These are phyloP conservation scores for Cantharis flavilabris DNA, from an alignment of 2,888 invertebrate genomes.

Conservation along the genomic window DNA sequence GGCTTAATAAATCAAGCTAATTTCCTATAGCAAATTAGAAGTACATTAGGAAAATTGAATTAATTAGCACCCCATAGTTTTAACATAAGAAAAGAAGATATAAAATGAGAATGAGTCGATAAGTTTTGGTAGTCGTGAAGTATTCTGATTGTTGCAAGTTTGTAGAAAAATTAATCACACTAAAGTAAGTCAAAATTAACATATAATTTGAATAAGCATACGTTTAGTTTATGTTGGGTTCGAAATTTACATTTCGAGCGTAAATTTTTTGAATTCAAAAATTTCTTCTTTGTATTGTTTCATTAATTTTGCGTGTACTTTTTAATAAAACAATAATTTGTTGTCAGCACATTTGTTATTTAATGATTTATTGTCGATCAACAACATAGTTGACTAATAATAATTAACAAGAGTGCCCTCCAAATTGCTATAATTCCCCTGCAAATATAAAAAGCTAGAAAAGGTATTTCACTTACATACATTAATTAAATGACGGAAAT, in stretches of 20 bases:
- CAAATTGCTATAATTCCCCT: conserved; percentile 1
- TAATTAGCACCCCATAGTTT: conserved; percentile 8
- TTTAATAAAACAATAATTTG: too few species aligned
- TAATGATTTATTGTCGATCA: too few species aligned
- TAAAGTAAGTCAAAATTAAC: neutral
- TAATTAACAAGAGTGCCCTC: neutral
- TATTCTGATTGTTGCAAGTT: neutral
- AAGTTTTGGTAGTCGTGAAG: neutral
- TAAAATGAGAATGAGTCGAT: neutral
- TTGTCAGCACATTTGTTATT: too few species aligned
- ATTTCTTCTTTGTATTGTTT: neutral
- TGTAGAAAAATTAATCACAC: neutral
- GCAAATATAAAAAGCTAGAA: neutral
- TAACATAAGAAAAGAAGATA: neutral
- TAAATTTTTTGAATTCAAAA: neutral
- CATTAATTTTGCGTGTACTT: too few species aligned
- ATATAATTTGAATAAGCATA: neutral
- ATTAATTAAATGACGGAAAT: conserved; percentile 30
- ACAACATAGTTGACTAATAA: neutral
- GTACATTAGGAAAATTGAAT: conserved; percentile 6
- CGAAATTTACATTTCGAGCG: neutral
- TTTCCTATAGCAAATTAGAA: neutral
- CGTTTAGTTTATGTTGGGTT: neutral
- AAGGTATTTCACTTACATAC: neutral
- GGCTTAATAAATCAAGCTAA: neutral